phyloP scores from a whole-genome alignment of 1,140 invertebrate genomes.

The Lasioglossum albipes region DNA sequence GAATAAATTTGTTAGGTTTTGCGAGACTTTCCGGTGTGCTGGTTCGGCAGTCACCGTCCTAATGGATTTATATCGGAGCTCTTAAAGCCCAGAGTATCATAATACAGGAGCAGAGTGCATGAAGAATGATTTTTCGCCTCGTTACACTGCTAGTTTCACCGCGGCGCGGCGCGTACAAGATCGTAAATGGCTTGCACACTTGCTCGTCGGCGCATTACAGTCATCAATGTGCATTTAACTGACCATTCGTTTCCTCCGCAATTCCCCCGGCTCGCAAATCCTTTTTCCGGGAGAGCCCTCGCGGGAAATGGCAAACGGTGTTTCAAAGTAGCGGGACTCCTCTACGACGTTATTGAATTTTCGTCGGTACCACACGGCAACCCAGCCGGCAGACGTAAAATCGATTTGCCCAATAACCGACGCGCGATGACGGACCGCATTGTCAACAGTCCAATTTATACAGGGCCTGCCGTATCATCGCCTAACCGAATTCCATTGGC shows the following conservation, averaged over 20 bases:
- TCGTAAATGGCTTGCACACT: not conserved
- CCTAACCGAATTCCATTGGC: slow-evolving; percentile 38
- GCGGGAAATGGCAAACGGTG: not conserved
- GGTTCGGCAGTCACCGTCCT: too few species aligned
- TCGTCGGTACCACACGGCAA: not conserved
- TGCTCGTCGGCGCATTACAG: not conserved
- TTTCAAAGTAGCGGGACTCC: not conserved
- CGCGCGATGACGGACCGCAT: slow-evolving; percentile 26
- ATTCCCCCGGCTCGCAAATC: not conserved
- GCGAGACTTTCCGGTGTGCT: too few species aligned
- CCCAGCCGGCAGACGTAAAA: slow-evolving; percentile 16
- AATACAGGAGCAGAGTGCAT: too few species aligned
- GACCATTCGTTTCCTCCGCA: not conserved
- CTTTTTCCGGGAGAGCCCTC: not conserved
- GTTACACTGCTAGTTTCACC: not conserved
- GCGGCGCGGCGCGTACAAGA: not conserved
- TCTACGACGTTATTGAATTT: slow-evolving; percentile 10
- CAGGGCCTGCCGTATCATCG: slow-evolving; percentile 29
- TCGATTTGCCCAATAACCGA: slow-evolving; percentile 36
- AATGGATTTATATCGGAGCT: too few species aligned
- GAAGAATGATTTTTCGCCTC: too few species aligned
- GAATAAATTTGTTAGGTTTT: too few species aligned
- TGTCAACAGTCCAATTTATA: slow-evolving; percentile 45
- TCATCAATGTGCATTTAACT: not conserved
- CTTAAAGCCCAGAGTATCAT: too few species aligned